phyloP scores from a whole-genome alignment of 2,888 invertebrate species.

The Nymphalis polychloros region DNA sequence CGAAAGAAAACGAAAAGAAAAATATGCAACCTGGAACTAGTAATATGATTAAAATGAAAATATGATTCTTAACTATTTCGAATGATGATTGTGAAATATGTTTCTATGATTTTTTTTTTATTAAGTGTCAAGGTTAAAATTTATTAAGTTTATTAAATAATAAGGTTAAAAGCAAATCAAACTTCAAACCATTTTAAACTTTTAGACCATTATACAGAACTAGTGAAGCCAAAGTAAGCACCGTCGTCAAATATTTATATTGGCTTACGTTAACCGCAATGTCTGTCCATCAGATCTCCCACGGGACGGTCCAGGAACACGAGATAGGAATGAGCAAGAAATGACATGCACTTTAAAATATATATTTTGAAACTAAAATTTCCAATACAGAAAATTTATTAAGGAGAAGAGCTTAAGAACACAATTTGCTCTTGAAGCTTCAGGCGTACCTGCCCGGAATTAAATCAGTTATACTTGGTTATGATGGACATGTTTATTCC shows the following conservation, averaged over 20 bases:
- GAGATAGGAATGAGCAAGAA: slow-evolving; percentile 6
- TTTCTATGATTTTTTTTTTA: no score
- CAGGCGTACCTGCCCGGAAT: no score
- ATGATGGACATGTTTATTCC: no score
- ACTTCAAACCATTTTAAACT: slow-evolving; percentile 21
- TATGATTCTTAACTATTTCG: no score
- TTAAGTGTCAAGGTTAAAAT: not conserved
- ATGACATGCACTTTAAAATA: not conserved
- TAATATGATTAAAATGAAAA: no score
- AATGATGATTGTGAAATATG: no score
- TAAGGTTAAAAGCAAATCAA: not conserved
- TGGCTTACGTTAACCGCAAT: slow-evolving; percentile 75
- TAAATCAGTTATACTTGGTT: no score
- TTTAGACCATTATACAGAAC: slow-evolving; percentile 37
- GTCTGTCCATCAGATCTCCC: slow-evolving; percentile 76
- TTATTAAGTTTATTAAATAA: not conserved
- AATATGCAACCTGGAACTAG: no score
- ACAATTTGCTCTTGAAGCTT: no score
- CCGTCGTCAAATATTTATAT: slow-evolving; percentile 76
- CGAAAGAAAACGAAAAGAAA: no score
- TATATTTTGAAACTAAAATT: not conserved
- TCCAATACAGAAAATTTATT: no score
- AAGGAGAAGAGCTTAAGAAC: no score
- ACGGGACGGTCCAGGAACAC: slow-evolving; percentile 68
- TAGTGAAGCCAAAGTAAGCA: slow-evolving; percentile 48